These are phyloP conservation scores for Octomys mimax DNA, from an alignment of 2,797 vertebrate genomes.

Conservation along the genomic window DNA sequence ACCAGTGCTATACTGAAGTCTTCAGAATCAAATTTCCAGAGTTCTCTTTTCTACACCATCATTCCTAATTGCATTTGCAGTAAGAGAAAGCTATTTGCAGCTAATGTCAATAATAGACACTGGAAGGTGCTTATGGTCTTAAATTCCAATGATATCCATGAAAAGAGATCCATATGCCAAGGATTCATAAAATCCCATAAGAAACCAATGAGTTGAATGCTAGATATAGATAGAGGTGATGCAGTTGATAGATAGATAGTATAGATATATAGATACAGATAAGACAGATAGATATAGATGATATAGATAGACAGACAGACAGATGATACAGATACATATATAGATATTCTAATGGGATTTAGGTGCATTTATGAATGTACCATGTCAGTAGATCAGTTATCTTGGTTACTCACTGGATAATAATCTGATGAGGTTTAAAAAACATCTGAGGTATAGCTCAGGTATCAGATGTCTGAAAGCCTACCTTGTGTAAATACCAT, in stretches of 20 bases:
- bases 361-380: background rate
- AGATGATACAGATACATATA: too few relatives aligned
- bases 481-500: background rate
- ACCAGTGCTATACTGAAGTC: background rate
- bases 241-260: too few relatives aligned
- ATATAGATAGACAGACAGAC: too few relatives aligned
- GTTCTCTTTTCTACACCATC: background rate
- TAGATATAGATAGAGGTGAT: background rate
- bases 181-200: background rate
- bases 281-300: background rate
- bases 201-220: background rate
- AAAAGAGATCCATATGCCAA: constrained; percentile 7
- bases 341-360: background rate
- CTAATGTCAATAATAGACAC: constrained; percentile 12
- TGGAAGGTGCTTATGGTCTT: constrained; percentile 36
- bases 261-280: background rate
- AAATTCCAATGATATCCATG: background rate
- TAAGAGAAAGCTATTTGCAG: constrained; percentile 38
- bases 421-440: background rate
- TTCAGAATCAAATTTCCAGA: background rate
- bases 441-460: background rate
- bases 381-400: background rate
- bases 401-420: background rate
- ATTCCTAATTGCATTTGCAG: background rate
- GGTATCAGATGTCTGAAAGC: background rate